Evolutionary conservation across 2,113 vertebrate genomes (phyloP).

Genomic region (Thalassoma bifasciatum): DNA sequence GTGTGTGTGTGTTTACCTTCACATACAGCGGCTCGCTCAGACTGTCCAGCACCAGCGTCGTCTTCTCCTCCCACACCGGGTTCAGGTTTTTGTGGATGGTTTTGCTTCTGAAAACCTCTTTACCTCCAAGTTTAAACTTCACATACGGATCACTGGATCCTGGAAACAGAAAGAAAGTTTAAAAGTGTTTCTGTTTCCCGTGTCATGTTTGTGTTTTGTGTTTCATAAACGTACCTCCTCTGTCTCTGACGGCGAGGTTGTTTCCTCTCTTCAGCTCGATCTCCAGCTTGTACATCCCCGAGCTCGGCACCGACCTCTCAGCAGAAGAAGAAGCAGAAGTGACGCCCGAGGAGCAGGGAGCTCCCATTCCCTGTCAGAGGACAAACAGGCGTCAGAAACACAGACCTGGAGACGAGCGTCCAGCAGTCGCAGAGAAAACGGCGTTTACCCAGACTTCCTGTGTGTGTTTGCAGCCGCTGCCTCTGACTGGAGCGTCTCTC

Average conservation of each 20-base stretch:
- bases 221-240: constrained; percentile 83
- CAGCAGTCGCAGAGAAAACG: no score
- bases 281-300: constrained; percentile 91
- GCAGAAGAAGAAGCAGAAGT: constrained; percentile 53
- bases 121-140: constrained; percentile 94
- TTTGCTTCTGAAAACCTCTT: constrained; percentile 95
- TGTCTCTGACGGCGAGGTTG: constrained; percentile 91
- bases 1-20: constrained; percentile 85
- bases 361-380: constrained; percentile 76
- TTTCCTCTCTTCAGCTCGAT: constrained; percentile 89
- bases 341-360: constrained; percentile 65
- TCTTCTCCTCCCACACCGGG: constrained; percentile 94
- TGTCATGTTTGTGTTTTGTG: no score
- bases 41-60: constrained; percentile 84
- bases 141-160: constrained; percentile 97
- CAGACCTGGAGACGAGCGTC: not conserved
- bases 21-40: constrained; percentile 89
- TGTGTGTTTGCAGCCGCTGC: not conserved
- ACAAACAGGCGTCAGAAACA: not conserved
- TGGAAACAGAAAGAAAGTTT: constrained; percentile 49
- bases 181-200: no score
- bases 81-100: constrained; percentile 95
- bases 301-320: constrained; percentile 70
- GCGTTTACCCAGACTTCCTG: not conserved
- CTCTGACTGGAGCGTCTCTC: constrained; percentile 16